Evolutionary conservation across 2,888 invertebrate genomes (phyloP), one percentile per base, ranked within the genome.

Genomic region (Miltochrista miniata): DNA sequence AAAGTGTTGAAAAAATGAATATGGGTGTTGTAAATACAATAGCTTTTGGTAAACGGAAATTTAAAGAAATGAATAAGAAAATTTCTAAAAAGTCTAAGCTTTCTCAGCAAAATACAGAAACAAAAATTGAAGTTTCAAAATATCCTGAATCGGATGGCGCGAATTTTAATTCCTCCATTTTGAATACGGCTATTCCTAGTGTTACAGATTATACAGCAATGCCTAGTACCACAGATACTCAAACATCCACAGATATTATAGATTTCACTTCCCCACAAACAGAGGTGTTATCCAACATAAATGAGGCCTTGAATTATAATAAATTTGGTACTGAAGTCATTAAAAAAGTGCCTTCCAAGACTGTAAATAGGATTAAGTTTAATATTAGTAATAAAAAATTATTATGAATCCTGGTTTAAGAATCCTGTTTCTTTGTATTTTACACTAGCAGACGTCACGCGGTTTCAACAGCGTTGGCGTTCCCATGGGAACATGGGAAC

Each of bases 21-120:
- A 90, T 90, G 90, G 87, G 87, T 1, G 64, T 74, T 12, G 34
- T 70, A 0, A 90, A 90, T 56, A 60, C 67, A n/a, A 82, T 90
- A 14, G 54, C 49, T 39, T 44, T 64, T 9, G 65, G 68, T 30
- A 74, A 75, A 57, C 54, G 65, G n/a, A 63, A 57, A 50, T 1
- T 34, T 7, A 42, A 48, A 0, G 56, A 59, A 15, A 38, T 7
- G 2, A 49, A 45, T 33, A 39, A 29, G 7, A 40, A 15, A 39
- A 37, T 18, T 9, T 4, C 13, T 8, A 18, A 48, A 45, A 38
- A 40, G 30, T 9, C 10, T n/a, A 45, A 12, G 10, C 14, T 34
- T 18, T 29, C 9, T 14, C 10, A 13, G 9, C 15, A 10, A 11
- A 30, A 31, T 15, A 29, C 8, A 18, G 13, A 18, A 30, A 29